These are phyloP conservation scores for Cerastis leucographa DNA, from an alignment of 2,888 invertebrate species.

Conservation along the genomic window DNA sequence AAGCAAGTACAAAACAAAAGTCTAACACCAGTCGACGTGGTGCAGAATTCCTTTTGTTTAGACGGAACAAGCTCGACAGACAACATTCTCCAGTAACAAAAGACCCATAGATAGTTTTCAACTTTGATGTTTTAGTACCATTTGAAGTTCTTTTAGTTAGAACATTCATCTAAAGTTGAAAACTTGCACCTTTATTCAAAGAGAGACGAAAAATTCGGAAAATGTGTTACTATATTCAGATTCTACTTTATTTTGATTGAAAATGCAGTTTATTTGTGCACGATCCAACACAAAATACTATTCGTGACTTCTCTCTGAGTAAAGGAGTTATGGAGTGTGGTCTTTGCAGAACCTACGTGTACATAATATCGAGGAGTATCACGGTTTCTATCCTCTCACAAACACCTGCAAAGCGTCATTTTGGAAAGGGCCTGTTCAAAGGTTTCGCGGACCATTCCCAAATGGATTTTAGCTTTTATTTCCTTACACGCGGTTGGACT, in stretches of 20 bases:
- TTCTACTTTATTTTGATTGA: conserved; percentile 19
- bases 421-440: conserved; percentile 59
- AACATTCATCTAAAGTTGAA: conserved; percentile 51
- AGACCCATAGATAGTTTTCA: conserved; percentile 40
- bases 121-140: conserved; percentile 38
- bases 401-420: conserved; percentile 72
- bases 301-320: conserved; percentile 55
- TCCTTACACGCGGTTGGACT: conserved; percentile 67
- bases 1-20: conserved; percentile 47
- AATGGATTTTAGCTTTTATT: conserved; percentile 74
- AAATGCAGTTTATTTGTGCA: conserved; percentile 29
- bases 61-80: conserved; percentile 30
- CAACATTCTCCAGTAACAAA: conserved; percentile 32
- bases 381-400: conserved; percentile 64
- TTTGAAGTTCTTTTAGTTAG: conserved; percentile 31
- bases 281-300: conserved; percentile 23
- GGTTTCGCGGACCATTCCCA: conserved; percentile 69
- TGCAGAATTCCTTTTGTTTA: conserved; percentile 37
- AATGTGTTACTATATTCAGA: conserved; percentile 4
- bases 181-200: conserved; percentile 55
- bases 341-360: conserved; percentile 30
- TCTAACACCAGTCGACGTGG: conserved; percentile 62
- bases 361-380: conserved; percentile 59
- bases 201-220: conserved; percentile 36
- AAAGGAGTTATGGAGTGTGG: conserved; percentile 54